Evolutionary conservation across 2,888 invertebrate genomes (phyloP), one percentile per base, ranked within the genome.

Genomic region (Spisula subtruncata): DNA sequence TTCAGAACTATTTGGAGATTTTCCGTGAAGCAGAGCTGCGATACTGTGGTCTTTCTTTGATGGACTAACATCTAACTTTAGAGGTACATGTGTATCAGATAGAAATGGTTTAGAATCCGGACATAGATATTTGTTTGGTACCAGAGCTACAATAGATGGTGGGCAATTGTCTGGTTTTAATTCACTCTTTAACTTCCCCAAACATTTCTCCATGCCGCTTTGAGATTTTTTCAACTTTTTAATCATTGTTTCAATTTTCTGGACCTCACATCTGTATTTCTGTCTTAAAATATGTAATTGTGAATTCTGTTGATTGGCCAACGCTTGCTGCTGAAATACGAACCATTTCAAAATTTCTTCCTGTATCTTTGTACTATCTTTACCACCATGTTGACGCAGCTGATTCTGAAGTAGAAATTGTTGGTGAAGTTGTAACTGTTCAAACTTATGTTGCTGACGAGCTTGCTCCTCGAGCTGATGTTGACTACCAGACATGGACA

Each of bases 341-440:
- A 89, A 91, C n/a, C 81, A 56, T n/a, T 85, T 87, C 29, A 86
- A 10, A 35, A 87, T 89, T 66, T 88, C 89, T 56, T 86, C 86
- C 54, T 88, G 84, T 46, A 88, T 91, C 25, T 60, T n/a, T 8
- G 35, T 75, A 41, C 81, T 79, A 20, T 66, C 56, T 25, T 66
- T 81, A 75, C 29, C 14, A 32, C 81, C 35, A 16, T 87, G 87
- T 48, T 89, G 87, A 6, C 81, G 51, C 6, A 87, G 83, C 81
- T 75, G 75, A 14, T 85, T 51, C 71, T 91, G 91, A 14, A 91
- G 83, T 1, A 87, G 85, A 51, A 83, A 86, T 25, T 81, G 87
- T 56, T 90, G 90, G 25, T 87, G 82, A 12, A 90, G 87, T 66
- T 87, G 54, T n/a, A 87, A 79, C 8, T 87, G 88, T 48, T 91